These are phyloP conservation scores for Rhysida immarginata DNA, from an alignment of 1,140 invertebrate genomes.

Conservation along the genomic window DNA sequence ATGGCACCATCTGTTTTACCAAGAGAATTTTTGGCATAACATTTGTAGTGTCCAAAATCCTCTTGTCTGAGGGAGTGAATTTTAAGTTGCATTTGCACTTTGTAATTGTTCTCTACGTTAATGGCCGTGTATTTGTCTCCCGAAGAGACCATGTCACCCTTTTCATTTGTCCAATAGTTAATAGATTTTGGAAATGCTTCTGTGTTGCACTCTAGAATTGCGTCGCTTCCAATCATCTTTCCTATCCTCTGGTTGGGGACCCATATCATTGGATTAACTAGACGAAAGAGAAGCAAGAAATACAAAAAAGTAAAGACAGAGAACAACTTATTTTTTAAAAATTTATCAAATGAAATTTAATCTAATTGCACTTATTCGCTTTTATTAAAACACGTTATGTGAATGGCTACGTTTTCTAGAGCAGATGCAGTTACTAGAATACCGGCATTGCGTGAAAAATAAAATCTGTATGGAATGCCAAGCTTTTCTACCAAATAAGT, in stretches of 20 bases:
- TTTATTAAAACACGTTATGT: no score
- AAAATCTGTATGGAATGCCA: no score
- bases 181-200: constrained; percentile 77
- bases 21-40: constrained; percentile 78
- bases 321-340: no score
- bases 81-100: constrained; percentile 64
- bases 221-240: constrained; percentile 67
- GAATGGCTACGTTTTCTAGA: no score
- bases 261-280: constrained; percentile 76
- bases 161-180: constrained; percentile 71
- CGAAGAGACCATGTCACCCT: constrained; percentile 65
- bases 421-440: no score
- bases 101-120: constrained; percentile 50
- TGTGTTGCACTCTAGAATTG: constrained; percentile 72
- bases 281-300: no score
- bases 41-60: constrained; percentile 75
- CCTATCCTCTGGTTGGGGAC: constrained; percentile 77
- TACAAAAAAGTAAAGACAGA: no score
- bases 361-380: no score
- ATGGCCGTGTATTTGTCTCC: constrained; percentile 56
- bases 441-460: no score
- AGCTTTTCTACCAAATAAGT: no score
- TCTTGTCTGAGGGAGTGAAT: constrained; percentile 57
- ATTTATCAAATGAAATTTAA: no score
- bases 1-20: constrained; percentile 79